Base-by-base conservation (phyloP, 2,797 vertebrate species). In the Lates japonicus region DNA sequence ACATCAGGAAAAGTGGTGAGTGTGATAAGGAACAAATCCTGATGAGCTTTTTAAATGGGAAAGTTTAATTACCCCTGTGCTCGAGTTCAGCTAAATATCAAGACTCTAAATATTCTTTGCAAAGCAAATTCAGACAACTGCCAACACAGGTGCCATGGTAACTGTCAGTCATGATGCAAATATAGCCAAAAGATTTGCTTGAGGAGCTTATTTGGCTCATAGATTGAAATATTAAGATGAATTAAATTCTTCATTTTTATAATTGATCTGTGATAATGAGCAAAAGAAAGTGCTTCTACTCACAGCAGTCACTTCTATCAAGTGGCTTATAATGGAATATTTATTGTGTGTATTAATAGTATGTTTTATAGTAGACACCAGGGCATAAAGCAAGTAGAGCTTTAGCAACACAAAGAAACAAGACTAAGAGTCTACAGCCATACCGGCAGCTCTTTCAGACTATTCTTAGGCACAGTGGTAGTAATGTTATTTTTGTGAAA, bases 11-110 rank as follows among this genome's bases (percentile, higher is more conserved):
- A 81, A 78, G 61, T 55, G 55, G 39, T 59, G 75, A 49, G 13
- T 22, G 29, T 17, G 79, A 88, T 70, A 66, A 78, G 73, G 44
- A 87, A 71, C 61, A 74, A 62, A 82, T 67, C 60, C 68, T 44
- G 63, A 66, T 70, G 54, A 84, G 70, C 49, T 44, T 42, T 66
- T 84, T 74, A 87, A 90, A 75, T 33, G 44, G n/a, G n/a, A 76
- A 29, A 33, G 22, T 81, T 83, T 79, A 85, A 83, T 83, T 60
- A 82, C 39, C 20, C 37, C 14, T 66, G 52, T 19, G 42, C 71
- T 63, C 42, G 75, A 81, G 74, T 63, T 71, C 60, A 78, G 81
- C 74, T 66, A 86, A 89, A 86, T 79, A 84, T 85, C 84, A 73
- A 70, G 62, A 55, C 51, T 76, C 29, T 51, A 58, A 81, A 63